These are phyloP conservation scores for Stenolophus ochropezus DNA, from an alignment of 2,888 invertebrate genomes.

Conservation along the genomic window DNA sequence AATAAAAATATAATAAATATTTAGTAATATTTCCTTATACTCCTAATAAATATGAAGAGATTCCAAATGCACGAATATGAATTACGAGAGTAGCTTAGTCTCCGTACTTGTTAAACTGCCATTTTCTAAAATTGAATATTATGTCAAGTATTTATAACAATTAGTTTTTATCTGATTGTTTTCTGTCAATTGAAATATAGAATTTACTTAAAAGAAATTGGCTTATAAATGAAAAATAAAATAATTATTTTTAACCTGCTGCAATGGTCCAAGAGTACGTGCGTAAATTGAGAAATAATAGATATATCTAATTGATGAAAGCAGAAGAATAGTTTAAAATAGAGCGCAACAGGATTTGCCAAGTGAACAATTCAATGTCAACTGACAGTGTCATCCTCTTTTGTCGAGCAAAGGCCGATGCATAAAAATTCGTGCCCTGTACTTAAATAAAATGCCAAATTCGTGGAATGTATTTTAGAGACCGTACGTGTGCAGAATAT, in stretches of 20 bases:
- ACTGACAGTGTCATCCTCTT: slow-evolving; percentile 16
- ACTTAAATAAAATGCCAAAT: slow-evolving; percentile 65
- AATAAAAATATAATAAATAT: no score
- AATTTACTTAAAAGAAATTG: no score
- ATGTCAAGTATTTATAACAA: no score
- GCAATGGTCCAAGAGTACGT: background rate
- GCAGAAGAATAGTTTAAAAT: slow-evolving; percentile 14
- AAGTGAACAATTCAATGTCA: slow-evolving; percentile 14
- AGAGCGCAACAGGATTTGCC: background rate
- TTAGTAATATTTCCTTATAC: no score
- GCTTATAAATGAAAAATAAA: no score
- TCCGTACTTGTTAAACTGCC: no score
- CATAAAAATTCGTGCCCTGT: slow-evolving; percentile 59
- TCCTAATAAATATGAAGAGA: no score
- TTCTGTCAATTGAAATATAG: no score
- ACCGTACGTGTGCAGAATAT: slow-evolving; percentile 72
- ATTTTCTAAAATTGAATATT: no score
- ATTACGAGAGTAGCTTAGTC: no score
- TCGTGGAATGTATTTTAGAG: slow-evolving; percentile 68
- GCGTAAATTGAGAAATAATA: background rate
- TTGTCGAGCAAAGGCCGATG: slow-evolving; percentile 50
- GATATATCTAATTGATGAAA: background rate
- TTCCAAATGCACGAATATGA: no score
- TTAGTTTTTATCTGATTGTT: no score
- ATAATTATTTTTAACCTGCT: background rate